Evolutionary conservation across 2,888 invertebrate species (phyloP).

Genomic region (Volucella bombylans): DNA sequence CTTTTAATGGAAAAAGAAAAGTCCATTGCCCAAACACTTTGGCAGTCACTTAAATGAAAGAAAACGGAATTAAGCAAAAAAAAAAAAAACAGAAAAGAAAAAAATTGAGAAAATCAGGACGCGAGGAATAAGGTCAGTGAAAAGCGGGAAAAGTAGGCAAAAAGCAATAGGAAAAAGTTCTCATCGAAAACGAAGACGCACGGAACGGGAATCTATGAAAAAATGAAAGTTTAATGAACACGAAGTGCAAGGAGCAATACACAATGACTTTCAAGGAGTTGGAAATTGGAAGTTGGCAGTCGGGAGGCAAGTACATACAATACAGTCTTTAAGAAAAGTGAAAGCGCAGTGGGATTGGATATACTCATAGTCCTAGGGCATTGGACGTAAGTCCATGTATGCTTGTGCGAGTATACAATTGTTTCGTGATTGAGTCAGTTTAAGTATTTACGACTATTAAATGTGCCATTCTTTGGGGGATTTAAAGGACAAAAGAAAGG

Average conservation of each 20-base stretch:
- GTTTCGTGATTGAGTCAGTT: constrained; percentile 69
- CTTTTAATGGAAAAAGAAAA: constrained; percentile 59
- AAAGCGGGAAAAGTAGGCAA: constrained; percentile 33
- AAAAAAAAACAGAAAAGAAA: constrained; percentile 2
- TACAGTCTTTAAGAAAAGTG: constrained; percentile 65
- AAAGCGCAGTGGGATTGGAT: constrained; percentile 29
- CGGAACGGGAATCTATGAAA: constrained; percentile 13
- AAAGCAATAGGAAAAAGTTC: not conserved
- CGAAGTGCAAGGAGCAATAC: constrained; percentile 50
- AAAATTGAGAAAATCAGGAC: not conserved
- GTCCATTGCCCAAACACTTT: constrained; percentile 33
- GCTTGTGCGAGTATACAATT: constrained; percentile 1
- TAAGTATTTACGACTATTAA: constrained; percentile 69
- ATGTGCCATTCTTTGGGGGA: constrained; percentile 24
- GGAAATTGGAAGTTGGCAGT: not conserved
- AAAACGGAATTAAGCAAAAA: not conserved
- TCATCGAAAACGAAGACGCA: constrained; percentile 45
- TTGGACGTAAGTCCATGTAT: too few relatives aligned
- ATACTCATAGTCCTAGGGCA: too few relatives aligned
- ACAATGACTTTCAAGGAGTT: constrained; percentile 8
- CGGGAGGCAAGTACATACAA: constrained; percentile 1
- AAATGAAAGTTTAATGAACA: constrained; percentile 70
- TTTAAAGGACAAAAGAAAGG: not conserved
- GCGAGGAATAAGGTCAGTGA: constrained; percentile 49
- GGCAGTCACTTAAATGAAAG: constrained; percentile 44